Percentiles rank a stretch among this genome's conserved stretches.
Evolutionary conservation across 2,797 vertebrate species (phyloP).

Genomic region (Limnodromus scolopaceus): DNA sequence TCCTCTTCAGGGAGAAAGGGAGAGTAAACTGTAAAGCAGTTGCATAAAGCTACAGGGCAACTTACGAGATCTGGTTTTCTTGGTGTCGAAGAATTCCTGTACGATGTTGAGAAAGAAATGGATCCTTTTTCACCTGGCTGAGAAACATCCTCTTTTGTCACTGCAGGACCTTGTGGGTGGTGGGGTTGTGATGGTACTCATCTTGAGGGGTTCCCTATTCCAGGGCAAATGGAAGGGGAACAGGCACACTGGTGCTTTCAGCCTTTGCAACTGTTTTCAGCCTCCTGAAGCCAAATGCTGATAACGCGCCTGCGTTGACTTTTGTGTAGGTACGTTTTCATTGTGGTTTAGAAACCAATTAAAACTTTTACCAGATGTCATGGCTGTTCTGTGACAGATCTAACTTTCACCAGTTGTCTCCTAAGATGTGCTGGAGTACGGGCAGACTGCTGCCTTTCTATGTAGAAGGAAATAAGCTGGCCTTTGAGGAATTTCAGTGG

Average conservation of each 20-base stretch:
- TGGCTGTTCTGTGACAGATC: neutral
- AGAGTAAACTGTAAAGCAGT: constrained; percentile 69
- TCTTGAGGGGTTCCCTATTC: neutral
- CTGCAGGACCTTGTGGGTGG: neutral
- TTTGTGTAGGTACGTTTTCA: neutral
- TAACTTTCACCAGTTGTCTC: neutral
- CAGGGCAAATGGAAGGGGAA: neutral
- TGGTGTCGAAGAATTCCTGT: constrained; percentile 54
- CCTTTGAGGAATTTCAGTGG: neutral
- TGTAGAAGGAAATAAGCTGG: neutral
- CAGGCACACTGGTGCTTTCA: neutral
- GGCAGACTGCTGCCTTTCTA: neutral
- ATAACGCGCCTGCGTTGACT: neutral
- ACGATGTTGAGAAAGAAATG: constrained; percentile 25
- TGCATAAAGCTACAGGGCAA: constrained; percentile 52
- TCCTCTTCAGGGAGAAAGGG: constrained; percentile 66
- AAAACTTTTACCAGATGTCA: neutral
- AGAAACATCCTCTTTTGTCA: neutral
- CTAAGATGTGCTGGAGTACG: neutral
- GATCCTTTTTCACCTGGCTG: constrained; percentile 24
- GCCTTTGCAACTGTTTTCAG: neutral
- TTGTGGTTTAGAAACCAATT: neutral
- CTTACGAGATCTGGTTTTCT: constrained; percentile 73
- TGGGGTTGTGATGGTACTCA: neutral
- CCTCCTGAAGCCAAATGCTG: neutral